These are phyloP conservation scores for Eriosoma lanigerum DNA, from an alignment of 1,140 invertebrate species.

Conservation along the genomic window DNA sequence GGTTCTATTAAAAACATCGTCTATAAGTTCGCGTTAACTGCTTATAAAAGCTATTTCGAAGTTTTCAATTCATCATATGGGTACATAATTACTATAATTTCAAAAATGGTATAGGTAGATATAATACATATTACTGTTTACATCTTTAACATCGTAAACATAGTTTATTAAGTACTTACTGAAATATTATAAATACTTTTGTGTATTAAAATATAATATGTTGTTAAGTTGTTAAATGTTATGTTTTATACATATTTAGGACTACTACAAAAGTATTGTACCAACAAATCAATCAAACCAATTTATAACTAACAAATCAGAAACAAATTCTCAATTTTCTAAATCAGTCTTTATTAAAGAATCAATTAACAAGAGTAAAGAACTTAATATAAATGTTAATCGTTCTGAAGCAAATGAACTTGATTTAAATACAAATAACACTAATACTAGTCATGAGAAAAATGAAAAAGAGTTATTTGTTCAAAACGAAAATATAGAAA, in stretches of 20 bases:
- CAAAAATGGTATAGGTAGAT: no score
- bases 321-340: constrained; percentile 24
- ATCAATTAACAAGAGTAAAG: constrained; percentile 11
- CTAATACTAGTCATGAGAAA: background rate
- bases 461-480: constrained; percentile 5
- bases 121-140: no score
- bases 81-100: no score
- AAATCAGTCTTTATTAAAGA: constrained; percentile 31
- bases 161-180: no score
- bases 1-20: no score
- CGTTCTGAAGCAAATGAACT: background rate
- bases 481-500: constrained; percentile 57
- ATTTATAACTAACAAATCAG: background rate
- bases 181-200: no score
- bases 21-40: no score
- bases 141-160: no score
- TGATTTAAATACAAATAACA: background rate
- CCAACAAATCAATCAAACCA: constrained; percentile 11
- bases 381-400: constrained; percentile 6
- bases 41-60: no score
- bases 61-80: no score
- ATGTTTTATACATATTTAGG: constrained; percentile 14
- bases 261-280: constrained; percentile 42
- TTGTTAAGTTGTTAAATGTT: no score
- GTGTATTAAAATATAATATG: no score